Base-by-base conservation (phyloP, 2,113 vertebrate species). In the Lathamus discolor region DNA sequence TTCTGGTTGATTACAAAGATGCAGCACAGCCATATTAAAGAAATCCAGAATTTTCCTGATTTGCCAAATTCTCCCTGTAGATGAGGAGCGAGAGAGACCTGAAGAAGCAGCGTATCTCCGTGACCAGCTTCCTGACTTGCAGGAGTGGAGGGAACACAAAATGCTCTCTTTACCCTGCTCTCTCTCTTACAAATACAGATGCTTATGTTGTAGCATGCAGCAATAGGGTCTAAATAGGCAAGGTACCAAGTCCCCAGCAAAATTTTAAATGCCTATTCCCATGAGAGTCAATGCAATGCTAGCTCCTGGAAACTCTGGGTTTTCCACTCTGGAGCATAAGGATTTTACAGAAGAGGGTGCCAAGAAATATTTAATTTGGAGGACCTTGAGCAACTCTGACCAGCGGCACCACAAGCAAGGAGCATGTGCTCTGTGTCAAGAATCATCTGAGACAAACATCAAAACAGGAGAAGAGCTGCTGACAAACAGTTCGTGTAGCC, bases 401-500 rank as follows among this genome's bases (percentile, higher is more conserved):
- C 73, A 70, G 63, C 0, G 2, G 25, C 54, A 57, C 54, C 7
- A 1, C 12, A n/a, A 70, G 52, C 28, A 82, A 90, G 59, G 37
- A 85, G 54, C 7, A 25, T 46, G 68, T 95, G 67, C 79, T 93
- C 48, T 57, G 9, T 75, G 64, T 84, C 66, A 70, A 3, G 6
- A 57, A 86, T 76, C 5, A 11, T 63, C 59, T 66, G 67, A 92
- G 72, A 48, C 44, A 95, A 90, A 66, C 54, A 94, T 15, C 51
- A 67, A 89, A 93, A 75, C 7, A 77, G 1, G 13, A 85, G 76
- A 88, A 31, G 52, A 86, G 76, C 51, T 80, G 72, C 72, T 83
- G 75, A 93, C 88, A 86, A 76, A 94, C 91, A 62, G 57, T 39
- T 86, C 4, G 1, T 88, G 63, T 31, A 87, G 69, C 87, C 87